Evolutionary conservation across 2,113 vertebrate genomes (phyloP).

Genomic region (Alectura lathami): DNA sequence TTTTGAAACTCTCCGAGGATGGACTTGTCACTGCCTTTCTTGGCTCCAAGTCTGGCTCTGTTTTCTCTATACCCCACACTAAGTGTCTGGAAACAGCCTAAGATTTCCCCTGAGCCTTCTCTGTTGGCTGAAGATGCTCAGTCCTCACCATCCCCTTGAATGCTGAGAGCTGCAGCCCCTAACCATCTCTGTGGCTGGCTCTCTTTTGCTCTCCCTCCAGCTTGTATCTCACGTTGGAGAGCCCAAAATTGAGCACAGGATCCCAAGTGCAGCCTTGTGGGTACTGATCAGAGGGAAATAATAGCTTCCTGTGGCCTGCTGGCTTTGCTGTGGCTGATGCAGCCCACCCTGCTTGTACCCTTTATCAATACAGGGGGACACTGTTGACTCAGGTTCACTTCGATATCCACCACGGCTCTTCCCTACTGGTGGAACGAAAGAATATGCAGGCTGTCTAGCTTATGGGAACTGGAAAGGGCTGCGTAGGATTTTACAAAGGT

Average conservation of each 20-base stretch:
- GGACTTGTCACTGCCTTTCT: background rate
- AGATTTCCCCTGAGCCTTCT: background rate
- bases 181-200: background rate
- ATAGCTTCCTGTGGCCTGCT: background rate
- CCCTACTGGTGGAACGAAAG: background rate
- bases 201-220: background rate
- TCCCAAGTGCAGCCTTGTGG: background rate
- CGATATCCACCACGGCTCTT: background rate
- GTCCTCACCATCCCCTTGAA: background rate
- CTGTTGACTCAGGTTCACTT: background rate
- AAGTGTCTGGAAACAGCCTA: background rate
- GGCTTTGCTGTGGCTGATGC: background rate
- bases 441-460: background rate
- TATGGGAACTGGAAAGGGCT: background rate
- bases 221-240: background rate
- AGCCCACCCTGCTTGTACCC: background rate
- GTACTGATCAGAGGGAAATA: background rate
- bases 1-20: background rate
- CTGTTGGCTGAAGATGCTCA: background rate
- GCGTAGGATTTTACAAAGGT: background rate
- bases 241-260: background rate
- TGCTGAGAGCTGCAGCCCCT: background rate
- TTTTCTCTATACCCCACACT: background rate
- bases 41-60: background rate
- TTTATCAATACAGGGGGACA: background rate